These are phyloP conservation scores for Pseudolaguvia tuberculata DNA, from an alignment of 2,113 vertebrate species.

Conservation along the genomic window DNA sequence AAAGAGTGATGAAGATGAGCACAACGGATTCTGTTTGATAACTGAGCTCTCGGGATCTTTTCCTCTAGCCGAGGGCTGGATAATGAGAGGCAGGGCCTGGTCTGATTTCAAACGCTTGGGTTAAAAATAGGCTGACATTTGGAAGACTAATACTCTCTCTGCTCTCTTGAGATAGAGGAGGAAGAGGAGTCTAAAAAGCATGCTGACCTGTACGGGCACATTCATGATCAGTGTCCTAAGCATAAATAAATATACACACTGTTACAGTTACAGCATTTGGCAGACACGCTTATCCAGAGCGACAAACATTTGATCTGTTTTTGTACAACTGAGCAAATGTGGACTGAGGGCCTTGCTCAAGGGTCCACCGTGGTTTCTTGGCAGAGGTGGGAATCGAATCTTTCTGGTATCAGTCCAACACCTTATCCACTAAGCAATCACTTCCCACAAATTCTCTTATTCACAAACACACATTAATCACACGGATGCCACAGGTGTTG, in stretches of 20 bases:
- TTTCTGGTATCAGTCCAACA: too few relatives aligned
- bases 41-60: conserved; percentile 12
- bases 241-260: not conserved
- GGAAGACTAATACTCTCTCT: conserved; percentile 30
- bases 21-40: conserved; percentile 32
- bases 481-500: not conserved
- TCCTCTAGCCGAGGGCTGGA: conserved; percentile 1
- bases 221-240: not conserved
- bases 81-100: conserved; percentile 23
- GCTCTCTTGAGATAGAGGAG: conserved; percentile 31
- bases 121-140: conserved; percentile 49
- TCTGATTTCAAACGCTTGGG: conserved; percentile 38
- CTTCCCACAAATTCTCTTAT: too few relatives aligned
- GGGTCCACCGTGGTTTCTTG: too few relatives aligned
- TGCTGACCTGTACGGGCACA: not conserved
- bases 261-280: too few relatives aligned
- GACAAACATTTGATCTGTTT: too few relatives aligned
- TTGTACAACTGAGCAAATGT: too few relatives aligned
- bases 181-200: conserved; percentile 20
- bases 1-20: conserved; percentile 14
- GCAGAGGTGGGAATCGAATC: too few relatives aligned
- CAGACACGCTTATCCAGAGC: too few relatives aligned
- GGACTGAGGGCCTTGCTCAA: too few relatives aligned
- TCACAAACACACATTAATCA: not conserved
- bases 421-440: too few relatives aligned